Base-by-base conservation (phyloP, 2,888 invertebrate species). In the Nomada goodeniana region DNA sequence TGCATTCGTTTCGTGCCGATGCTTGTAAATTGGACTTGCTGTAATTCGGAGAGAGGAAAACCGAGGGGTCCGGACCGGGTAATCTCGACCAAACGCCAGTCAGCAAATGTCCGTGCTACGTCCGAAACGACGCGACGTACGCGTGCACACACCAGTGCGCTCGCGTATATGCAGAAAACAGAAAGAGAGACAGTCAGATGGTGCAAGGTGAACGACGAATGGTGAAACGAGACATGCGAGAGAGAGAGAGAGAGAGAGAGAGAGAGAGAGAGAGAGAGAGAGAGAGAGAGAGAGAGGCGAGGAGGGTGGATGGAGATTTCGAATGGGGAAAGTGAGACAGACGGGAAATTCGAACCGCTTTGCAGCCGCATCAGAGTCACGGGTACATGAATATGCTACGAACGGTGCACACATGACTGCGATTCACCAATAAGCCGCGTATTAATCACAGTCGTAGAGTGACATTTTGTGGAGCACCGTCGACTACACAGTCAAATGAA, bases 11-110 rank as follows among this genome's bases (percentile, higher is more conserved):
- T 91, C 88, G 85, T 87, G 88, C 86, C 89, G 89, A 82, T 83
- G 87, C 87, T 76, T 87, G 86, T 85, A 86, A 92, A 92, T 92
- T 91, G 90, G 88, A 89, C 91, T 90, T 88, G 91, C 85, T 85
- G 89, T 90, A 91, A 92, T 92, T 92, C 90, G 88, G 88, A 73
- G 88, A 71, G 78, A 70, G 86, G 76, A 71, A 82, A 76, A 68
- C 78, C 76, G 82, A 65, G 69, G 55, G 76, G 77, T 74, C 59
- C 55, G 75, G 86, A 83, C 84, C 81, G 81, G 70, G 76, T 87
- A 85, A 86, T 91, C 85, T 89, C 90, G 88, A 80, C 75, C 82
- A 77, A 80, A 85, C 70, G 76, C 88, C 86, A 90, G 90, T 92
- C 91, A 90, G 91, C 91, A 89, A 80, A 89, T 79, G 78, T 82